Evolutionary conservation across 2,888 invertebrate species (phyloP).

Genomic region (Shargacucullia verbasci): DNA sequence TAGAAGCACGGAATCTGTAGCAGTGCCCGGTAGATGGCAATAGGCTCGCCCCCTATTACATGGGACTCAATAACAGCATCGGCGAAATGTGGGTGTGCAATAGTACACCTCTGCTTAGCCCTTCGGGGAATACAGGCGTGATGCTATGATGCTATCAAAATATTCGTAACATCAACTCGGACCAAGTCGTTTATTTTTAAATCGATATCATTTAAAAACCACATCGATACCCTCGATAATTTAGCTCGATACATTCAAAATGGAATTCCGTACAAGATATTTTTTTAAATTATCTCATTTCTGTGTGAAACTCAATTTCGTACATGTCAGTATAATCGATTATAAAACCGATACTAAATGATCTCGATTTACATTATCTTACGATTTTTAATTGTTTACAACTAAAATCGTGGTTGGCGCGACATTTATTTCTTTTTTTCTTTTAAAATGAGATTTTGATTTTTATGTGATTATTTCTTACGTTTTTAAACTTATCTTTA

Average conservation of each 20-base stretch:
- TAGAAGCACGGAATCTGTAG: too few relatives aligned
- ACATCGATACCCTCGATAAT: slow-evolving; percentile 36
- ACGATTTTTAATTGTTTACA: slow-evolving; percentile 61
- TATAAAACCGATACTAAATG: slow-evolving; percentile 68
- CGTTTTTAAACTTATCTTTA: slow-evolving; percentile 3
- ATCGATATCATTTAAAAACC: slow-evolving; percentile 38
- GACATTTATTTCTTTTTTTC: slow-evolving; percentile 40
- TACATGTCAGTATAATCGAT: slow-evolving; percentile 66
- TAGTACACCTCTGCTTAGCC: too few relatives aligned
- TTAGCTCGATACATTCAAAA: slow-evolving; percentile 46
- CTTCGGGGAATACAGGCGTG: too few relatives aligned
- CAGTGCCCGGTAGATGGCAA: too few relatives aligned
- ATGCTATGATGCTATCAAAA: too few relatives aligned
- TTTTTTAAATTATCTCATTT: slow-evolving; percentile 57
- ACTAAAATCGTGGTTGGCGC: slow-evolving; percentile 35
- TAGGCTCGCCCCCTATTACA: too few relatives aligned
- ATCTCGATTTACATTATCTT: slow-evolving; percentile 71
- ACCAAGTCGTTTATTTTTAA: slow-evolving; percentile 32
- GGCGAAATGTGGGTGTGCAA: too few relatives aligned
- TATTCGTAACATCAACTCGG: not conserved
- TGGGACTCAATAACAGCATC: too few relatives aligned
- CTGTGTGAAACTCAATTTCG: slow-evolving; percentile 68
- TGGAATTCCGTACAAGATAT: slow-evolving; percentile 37
- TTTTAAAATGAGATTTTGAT: slow-evolving; percentile 33
- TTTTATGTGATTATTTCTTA: slow-evolving; percentile 35